Evolutionary conservation across 1,140 invertebrate species (phyloP), one percentile per base, ranked within the genome.

Genomic region (Pogonomyrmex barbatus): DNA sequence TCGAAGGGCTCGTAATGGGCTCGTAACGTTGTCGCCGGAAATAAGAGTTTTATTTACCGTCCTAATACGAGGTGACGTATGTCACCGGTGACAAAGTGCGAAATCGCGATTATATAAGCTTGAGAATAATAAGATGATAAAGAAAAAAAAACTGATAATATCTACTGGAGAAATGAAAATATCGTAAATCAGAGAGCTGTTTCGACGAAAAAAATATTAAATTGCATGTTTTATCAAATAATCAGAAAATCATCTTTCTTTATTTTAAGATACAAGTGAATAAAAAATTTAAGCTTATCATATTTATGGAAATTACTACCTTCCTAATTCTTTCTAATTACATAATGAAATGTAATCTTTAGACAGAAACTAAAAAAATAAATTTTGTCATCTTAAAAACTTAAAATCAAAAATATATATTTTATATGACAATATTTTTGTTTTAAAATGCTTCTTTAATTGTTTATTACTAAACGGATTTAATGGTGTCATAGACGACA

Each of bases 31-130:
- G 12, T 39, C 33, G 9, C 8, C 33, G 50, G 10, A 85, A 85
- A 56, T 63, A 84, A 42, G 56, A 45, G 3, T 47, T 12, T 12
- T 62, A 85, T 68, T 58, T 54, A 6, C 6, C n/a, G 50, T n/a
- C 24, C 14, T 58, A 24, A 60, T 52, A 39, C 42, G 12, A 9
- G 42, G n/a, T 65, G 45, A 47, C 63, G 52, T 3, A 39, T 39
- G n/a, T 24, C 50, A 79, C 68, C 60, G 47, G 8, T 2, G 14
- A n/a, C 2, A 4, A 24, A 60, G 54, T 65, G 39, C 14, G 47
- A 83, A 83, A 83, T 73, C 42, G 12, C 4, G 30, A 6, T 39
- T 73, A 47, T 73, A 56, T 36, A 85, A 65, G 14, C 58, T 56
- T 17, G 36, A 45, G 14, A 12, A 9, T 2, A 50, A 85, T 77